phyloP scores from a whole-genome alignment of 2,888 invertebrate genomes.

The Catocala fraxini region DNA sequence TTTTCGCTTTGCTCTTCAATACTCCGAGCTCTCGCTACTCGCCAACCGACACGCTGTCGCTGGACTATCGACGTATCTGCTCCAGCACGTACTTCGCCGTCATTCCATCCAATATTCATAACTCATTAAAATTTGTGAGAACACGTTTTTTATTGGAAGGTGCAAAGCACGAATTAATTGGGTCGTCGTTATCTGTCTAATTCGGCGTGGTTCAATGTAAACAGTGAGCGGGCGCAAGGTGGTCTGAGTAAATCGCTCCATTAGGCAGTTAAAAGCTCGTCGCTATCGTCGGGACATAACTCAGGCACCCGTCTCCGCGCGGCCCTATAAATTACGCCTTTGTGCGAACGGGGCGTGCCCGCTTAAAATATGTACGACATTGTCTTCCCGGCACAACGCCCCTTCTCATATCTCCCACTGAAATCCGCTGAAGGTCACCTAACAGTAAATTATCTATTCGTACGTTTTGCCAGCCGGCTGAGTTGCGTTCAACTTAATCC shows the following conservation, averaged over 20 bases:
- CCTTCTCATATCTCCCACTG: slow-evolving; percentile 78
- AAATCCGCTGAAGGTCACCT: slow-evolving; percentile 76
- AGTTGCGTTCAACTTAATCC: slow-evolving; percentile 60
- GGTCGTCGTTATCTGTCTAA: slow-evolving; percentile 58
- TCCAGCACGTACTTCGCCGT: slow-evolving; percentile 15
- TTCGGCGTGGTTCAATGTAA: slow-evolving; percentile 69
- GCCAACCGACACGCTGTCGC: slow-evolving; percentile 51
- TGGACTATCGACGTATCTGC: slow-evolving; percentile 21
- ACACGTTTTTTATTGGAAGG: slow-evolving; percentile 46
- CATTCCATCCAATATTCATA: slow-evolving; percentile 22
- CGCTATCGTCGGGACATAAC: slow-evolving; percentile 86
- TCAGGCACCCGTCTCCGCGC: slow-evolving; percentile 85
- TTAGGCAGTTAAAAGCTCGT: slow-evolving; percentile 88
- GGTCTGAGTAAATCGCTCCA: slow-evolving; percentile 86
- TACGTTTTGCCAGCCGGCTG: slow-evolving; percentile 63
- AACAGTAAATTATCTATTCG: slow-evolving; percentile 76
- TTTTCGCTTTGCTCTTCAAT: slow-evolving; percentile 70
- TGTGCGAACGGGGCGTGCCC: slow-evolving; percentile 85
- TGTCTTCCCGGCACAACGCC: slow-evolving; percentile 80
- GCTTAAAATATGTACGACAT: slow-evolving; percentile 87
- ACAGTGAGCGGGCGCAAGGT: slow-evolving; percentile 80
- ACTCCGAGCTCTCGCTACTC: slow-evolving; percentile 49
- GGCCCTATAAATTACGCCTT: slow-evolving; percentile 86
- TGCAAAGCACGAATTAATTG: slow-evolving; percentile 59
- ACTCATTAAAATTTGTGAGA: slow-evolving; percentile 37